Evolutionary conservation across 2,113 vertebrate species (phyloP), one percentile per base, ranked within the genome.

Genomic region (Barnardius zonarius): DNA sequence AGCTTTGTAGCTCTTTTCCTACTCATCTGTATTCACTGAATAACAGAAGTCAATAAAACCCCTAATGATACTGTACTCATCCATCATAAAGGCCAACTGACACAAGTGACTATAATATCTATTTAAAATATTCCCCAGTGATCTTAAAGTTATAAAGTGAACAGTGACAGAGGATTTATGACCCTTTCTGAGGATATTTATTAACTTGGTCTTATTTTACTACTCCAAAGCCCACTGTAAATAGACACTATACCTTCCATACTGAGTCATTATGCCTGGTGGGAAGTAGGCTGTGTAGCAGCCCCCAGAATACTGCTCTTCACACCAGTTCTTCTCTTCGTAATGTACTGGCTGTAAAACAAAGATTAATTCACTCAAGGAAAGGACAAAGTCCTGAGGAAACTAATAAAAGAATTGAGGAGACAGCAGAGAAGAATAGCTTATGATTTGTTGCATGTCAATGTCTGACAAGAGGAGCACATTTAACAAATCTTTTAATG

Each of bases 311-410:
- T 99, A 99, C 84, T 99, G 98, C 74, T 99, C 99, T 83, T 99
- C 99, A 97, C 99, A 99, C 99, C 99, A 99, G 98, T 99, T 99
- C 98, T 99, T 99, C 97, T 99, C 99, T 97, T 99, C 99, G 30
- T 99, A 99, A 96, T 99, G 99, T 64, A 99, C 98, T 1, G 99
- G 99, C 99, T 99, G 97, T 78, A 97, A 97, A 86, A 86, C 43
- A 96, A 51, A 95, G 64, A 88, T 79, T 87, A 78, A 96, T 90
- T 86, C 83, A 80, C 35, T 91, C 70, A 80, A 62, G 57, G 67
- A 49, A 94, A 68, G 48, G 82, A 92, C 35, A 84, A 75, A 79
- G 48, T 51, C 52, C 44, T 1, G 0, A 90, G n/a, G 44, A 96
- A 92, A 51, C 31, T 61, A 84, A 68, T 55, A 95, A 84, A 31